Conservation (phyloP, 2,888 invertebrate genomes). For the Rhingia rostrata region DNA sequence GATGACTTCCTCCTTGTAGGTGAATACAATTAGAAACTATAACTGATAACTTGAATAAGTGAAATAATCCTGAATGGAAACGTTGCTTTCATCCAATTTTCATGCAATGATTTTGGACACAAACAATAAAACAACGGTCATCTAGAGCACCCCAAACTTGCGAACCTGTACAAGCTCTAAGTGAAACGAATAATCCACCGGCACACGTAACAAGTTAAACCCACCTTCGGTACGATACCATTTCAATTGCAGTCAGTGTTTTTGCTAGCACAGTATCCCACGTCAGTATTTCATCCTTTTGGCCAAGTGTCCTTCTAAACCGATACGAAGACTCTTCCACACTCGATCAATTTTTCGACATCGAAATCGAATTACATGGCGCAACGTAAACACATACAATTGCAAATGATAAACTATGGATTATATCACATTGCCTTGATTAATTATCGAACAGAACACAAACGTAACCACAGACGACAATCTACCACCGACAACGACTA, state of each 20-base stretch:
- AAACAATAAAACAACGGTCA: no score
- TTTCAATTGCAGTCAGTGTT: conserved; percentile 25
- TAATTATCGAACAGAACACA: conserved; percentile 37
- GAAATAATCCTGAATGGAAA: no score
- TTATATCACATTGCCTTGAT: conserved; percentile 53
- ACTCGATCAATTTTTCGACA: neutral
- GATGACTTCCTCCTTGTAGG: no score
- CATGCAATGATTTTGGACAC: no score
- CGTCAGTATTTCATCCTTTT: neutral
- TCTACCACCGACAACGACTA: conserved; percentile 1
- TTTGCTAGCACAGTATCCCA: neutral
- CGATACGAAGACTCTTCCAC: conserved; percentile 14
- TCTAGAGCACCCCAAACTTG: neutral
- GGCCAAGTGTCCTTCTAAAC: conserved; percentile 26
- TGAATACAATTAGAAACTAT: no score
- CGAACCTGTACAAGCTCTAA: neutral
- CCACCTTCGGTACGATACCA: conserved; percentile 65
- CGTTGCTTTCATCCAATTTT: no score
- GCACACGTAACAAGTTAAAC: conserved; percentile 8
- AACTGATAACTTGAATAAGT: no score
- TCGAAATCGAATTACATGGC: conserved; percentile 8
- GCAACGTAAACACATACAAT: conserved; percentile 16
- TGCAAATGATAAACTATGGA: conserved; percentile 20
- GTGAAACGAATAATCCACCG: neutral
- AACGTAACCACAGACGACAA: conserved; percentile 23